Conservation (phyloP, 2,888 invertebrate species). For the Syrphus vitripennis region DNA sequence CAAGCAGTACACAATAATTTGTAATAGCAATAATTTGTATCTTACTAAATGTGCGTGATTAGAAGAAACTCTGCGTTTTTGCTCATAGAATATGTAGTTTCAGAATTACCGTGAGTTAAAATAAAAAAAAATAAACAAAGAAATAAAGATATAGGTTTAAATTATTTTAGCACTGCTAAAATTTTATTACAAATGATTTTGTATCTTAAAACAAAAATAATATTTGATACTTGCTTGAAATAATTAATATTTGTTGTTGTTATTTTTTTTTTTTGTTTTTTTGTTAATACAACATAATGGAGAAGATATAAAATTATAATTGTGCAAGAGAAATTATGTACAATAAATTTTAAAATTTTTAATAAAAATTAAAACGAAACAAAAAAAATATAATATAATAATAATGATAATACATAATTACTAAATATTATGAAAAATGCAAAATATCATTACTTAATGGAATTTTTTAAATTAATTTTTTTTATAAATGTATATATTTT, state of each 20-base stretch:
- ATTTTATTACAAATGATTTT: slow-evolving; percentile 21
- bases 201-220: slow-evolving; percentile 14
- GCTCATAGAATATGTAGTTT: too few species aligned
- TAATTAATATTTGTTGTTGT: not conserved
- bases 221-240: not conserved
- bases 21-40: slow-evolving; percentile 5
- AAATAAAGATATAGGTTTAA: not conserved
- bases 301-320: slow-evolving; percentile 36
- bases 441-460: slow-evolving; percentile 61
- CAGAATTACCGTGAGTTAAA: not conserved
- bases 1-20: slow-evolving; percentile 44
- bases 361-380: slow-evolving; percentile 18
- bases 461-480: slow-evolving; percentile 46
- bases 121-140: slow-evolving; percentile 6
- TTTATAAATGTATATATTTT: slow-evolving; percentile 32
- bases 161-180: slow-evolving; percentile 58
- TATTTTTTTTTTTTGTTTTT: not conserved
- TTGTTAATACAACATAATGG: slow-evolving; percentile 22
- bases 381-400: slow-evolving; percentile 7
- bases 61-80: not conserved
- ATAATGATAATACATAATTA: not conserved
- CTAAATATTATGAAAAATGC: slow-evolving; percentile 58
- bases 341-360: slow-evolving; percentile 51
- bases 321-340: slow-evolving; percentile 54
- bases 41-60: not conserved